These are phyloP conservation scores for Arothron firmamentum DNA, from an alignment of 2,113 vertebrate species.

Conservation along the genomic window DNA sequence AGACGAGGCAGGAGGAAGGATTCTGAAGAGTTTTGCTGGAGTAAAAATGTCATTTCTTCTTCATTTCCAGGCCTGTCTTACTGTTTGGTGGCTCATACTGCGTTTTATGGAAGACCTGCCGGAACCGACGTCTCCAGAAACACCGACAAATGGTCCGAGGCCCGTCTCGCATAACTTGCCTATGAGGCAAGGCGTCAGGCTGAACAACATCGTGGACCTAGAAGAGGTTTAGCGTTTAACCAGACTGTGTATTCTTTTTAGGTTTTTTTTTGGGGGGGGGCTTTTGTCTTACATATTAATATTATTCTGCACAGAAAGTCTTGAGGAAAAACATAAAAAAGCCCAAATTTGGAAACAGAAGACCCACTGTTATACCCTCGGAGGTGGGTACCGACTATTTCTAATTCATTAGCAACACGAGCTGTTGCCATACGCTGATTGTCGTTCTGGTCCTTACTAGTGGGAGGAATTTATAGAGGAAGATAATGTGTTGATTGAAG, in stretches of 20 bases:
- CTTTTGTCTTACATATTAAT: neutral
- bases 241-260: neutral
- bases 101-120: constrained; percentile 92
- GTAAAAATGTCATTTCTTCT: neutral
- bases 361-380: constrained; percentile 60
- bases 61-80: constrained; percentile 79
- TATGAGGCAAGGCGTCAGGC: constrained; percentile 50
- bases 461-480: constrained; percentile 47
- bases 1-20: constrained; percentile 1
- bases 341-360: constrained; percentile 43
- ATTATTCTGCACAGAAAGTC: constrained; percentile 56
- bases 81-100: constrained; percentile 84
- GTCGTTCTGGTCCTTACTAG: constrained; percentile 26
- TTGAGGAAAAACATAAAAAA: constrained; percentile 69
- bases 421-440: neutral
- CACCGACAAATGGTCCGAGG: constrained; percentile 24
- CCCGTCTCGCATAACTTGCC: constrained; percentile 18
- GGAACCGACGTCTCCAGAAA: constrained; percentile 72
- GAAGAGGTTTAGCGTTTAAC: constrained; percentile 64
- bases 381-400: constrained; percentile 51
- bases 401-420: neutral
- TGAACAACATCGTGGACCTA: constrained; percentile 72
- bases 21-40: neutral
- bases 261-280: neutral
- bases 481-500: constrained; percentile 75